Evolutionary conservation across 2,888 invertebrate genomes (phyloP).

Genomic region (Pandemis heparana): DNA sequence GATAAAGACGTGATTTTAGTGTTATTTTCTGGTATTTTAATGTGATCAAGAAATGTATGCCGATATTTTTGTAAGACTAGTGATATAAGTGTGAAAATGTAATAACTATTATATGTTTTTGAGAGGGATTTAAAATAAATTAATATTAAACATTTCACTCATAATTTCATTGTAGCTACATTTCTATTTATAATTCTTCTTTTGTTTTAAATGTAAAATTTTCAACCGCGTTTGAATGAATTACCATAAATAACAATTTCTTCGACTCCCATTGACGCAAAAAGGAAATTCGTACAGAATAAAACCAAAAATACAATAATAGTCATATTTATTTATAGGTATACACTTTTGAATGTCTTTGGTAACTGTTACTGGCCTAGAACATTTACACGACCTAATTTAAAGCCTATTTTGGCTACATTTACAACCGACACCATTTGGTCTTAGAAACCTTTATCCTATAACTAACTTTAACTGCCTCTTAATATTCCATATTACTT

Average conservation of each 20-base stretch:
- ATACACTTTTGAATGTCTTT: constrained; percentile 53
- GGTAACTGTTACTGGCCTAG: constrained; percentile 53
- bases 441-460: constrained; percentile 10
- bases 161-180: neutral
- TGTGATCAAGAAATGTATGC: constrained; percentile 14
- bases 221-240: too few relatives aligned
- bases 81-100: neutral
- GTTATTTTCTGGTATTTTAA: constrained; percentile 1
- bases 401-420: constrained; percentile 42
- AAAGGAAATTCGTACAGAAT: neutral
- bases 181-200: too few relatives aligned
- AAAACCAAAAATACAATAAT: constrained; percentile 28
- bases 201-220: too few relatives aligned
- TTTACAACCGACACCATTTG: constrained; percentile 31
- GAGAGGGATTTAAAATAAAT: constrained; percentile 9
- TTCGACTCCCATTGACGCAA: too few relatives aligned
- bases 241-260: too few relatives aligned
- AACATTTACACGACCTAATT: constrained; percentile 50
- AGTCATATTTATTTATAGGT: constrained; percentile 56
- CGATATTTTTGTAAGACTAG: constrained; percentile 11
- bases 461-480: neutral
- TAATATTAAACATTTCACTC: neutral
- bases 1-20: neutral
- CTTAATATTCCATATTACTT: neutral
- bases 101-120: constrained; percentile 7